These are phyloP conservation scores for Cheilinus undulatus DNA, from an alignment of 2,113 vertebrate species.

Conservation along the genomic window DNA sequence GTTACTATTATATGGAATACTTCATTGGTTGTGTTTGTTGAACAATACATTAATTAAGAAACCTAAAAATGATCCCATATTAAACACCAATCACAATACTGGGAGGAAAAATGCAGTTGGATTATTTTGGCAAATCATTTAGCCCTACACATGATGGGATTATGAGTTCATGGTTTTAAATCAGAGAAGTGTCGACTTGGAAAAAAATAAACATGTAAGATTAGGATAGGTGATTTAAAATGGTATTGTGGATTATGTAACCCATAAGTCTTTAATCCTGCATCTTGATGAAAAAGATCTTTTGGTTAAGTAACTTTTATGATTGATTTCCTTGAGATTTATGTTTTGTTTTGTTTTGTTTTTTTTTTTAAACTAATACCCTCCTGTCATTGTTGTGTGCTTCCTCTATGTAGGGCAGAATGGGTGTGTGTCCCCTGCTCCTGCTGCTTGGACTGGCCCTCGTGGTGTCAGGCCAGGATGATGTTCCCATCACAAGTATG, in stretches of 20 bases:
- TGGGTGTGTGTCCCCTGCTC: conserved; percentile 92
- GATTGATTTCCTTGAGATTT: conserved; percentile 16
- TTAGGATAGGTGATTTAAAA: conserved; percentile 27
- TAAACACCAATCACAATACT: too few relatives aligned
- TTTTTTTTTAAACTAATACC: conserved; percentile 14
- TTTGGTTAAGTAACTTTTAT: neutral
- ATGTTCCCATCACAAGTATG: conserved; percentile 83
- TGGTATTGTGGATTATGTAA: conserved; percentile 19
- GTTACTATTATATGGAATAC: too few relatives aligned
- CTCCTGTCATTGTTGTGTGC: conserved; percentile 10
- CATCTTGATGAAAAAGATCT: neutral
- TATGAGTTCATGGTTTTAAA: conserved; percentile 6
- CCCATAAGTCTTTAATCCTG: conserved; percentile 9
- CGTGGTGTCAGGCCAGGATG: conserved; percentile 77
- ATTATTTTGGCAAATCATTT: too few relatives aligned
- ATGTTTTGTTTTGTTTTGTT: conserved; percentile 2
- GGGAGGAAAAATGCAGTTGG: too few relatives aligned
- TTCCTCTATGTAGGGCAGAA: conserved; percentile 87
- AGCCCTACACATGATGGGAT: neutral
- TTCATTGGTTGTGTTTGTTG: too few relatives aligned
- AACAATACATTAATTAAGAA: too few relatives aligned
- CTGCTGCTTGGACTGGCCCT: conserved; percentile 87
- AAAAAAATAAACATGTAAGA: conserved; percentile 25
- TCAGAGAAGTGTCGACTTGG: conserved; percentile 1
- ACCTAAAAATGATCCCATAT: too few relatives aligned